Evolutionary conservation across 2,888 invertebrate genomes (phyloP).

Genomic region (Nomada lathburiana): DNA sequence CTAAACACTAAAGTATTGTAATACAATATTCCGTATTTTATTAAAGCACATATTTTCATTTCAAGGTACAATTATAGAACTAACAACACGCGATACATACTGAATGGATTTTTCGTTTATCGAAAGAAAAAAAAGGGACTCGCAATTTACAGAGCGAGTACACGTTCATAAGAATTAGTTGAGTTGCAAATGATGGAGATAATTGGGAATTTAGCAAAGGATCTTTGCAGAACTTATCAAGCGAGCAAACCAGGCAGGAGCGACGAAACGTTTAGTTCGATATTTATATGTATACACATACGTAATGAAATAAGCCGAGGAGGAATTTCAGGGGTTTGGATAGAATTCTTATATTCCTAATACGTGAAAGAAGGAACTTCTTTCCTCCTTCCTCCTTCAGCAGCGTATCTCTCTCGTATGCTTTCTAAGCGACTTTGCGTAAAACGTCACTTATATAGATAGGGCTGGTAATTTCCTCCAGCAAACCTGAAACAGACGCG

Average conservation of each 20-base stretch:
- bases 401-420: not conserved
- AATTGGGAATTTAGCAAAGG: slow-evolving; percentile 6
- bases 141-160: slow-evolving; percentile 40
- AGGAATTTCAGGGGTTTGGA: slow-evolving; percentile 1
- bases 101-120: slow-evolving; percentile 29
- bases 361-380: slow-evolving; percentile 2
- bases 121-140: slow-evolving; percentile 22
- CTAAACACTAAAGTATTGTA: slow-evolving; percentile 9
- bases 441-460: slow-evolving; percentile 86
- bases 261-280: not conserved
- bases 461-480: slow-evolving; percentile 89
- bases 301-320: not conserved
- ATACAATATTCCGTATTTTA: slow-evolving; percentile 57
- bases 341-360: slow-evolving; percentile 11
- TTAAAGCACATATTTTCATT: slow-evolving; percentile 77
- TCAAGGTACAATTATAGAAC: slow-evolving; percentile 58
- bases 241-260: not conserved
- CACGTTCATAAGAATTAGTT: slow-evolving; percentile 20
- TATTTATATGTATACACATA: slow-evolving; percentile 5
- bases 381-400: not conserved
- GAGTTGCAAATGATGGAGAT: not conserved
- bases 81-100: slow-evolving; percentile 48
- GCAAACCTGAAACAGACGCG: slow-evolving; percentile 85
- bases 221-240: not conserved
- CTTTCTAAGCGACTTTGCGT: slow-evolving; percentile 81